These are phyloP conservation scores for Pseudochaenichthys georgianus DNA, from an alignment of 2,797 vertebrate species.

Conservation along the genomic window DNA sequence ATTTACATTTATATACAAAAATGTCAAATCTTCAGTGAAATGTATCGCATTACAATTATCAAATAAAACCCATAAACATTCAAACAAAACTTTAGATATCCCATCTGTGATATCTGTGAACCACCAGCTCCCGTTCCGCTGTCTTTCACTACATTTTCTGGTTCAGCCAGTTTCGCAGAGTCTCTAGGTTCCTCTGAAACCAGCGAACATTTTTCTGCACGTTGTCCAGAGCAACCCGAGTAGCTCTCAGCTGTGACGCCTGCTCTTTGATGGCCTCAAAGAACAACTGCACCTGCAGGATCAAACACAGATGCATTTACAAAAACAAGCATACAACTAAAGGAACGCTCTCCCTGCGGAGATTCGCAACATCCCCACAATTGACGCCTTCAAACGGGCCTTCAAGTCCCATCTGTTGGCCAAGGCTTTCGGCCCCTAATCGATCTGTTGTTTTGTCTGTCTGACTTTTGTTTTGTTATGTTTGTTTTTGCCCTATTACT, in stretches of 20 bases:
- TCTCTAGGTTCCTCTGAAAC: conserved; percentile 82
- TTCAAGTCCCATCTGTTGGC: no score
- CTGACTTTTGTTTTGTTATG: no score
- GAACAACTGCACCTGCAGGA: conserved; percentile 83
- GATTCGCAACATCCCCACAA: no score
- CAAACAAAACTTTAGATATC: neutral
- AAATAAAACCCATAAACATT: conserved; percentile 17
- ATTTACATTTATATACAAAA: conserved; percentile 43
- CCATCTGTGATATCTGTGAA: neutral
- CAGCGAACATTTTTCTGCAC: conserved; percentile 84
- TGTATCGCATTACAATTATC: neutral
- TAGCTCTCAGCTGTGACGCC: conserved; percentile 79
- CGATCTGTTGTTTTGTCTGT: no score
- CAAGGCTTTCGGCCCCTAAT: no score
- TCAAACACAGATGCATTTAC: conserved; percentile 36
- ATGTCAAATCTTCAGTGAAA: neutral
- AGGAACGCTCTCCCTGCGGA: no score
- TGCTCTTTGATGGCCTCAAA: conserved; percentile 85
- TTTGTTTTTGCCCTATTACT: no score
- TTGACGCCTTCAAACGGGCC: no score
- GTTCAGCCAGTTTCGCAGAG: conserved; percentile 79
- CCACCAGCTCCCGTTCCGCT: neutral
- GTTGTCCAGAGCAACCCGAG: conserved; percentile 81
- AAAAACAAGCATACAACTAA: neutral
- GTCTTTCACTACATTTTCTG: conserved; percentile 52